Evolutionary conservation across 2,888 invertebrate genomes (phyloP), one percentile per base, ranked within the genome.

Genomic region (Drosophila buzzatii): DNA sequence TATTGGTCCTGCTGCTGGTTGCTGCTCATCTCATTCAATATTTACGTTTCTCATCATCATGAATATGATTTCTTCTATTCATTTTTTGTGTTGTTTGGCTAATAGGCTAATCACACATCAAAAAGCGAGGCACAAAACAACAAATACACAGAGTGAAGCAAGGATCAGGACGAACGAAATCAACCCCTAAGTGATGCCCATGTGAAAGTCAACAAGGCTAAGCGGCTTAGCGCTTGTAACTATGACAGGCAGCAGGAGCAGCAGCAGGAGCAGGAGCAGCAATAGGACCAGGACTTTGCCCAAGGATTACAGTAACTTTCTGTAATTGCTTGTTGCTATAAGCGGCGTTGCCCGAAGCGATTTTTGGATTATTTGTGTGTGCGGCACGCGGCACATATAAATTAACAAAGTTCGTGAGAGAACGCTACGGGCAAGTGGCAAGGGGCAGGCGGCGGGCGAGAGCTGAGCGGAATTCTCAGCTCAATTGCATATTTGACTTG

Each of bases 171-270:
- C 51, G 39, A 58, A 58, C 20, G 65, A 52, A 51, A 72, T 51
- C 79, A 72, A 81, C 86, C 86, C 89, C 84, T 86, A 87, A 89
- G 89, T 89, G 86, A 68, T 69, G 83, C 42, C 69, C 87, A 91
- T 91, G 91, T 87, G 92, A 92, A 91, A 91, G 91, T 91, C 92
- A 91, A 92, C 92, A 92, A 85, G 85, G 84, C 84, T 92, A 91
- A 91, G 91, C 91, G 82, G 91, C 90, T 91, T 91, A 91, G 73
- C 82, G 89, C 90, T 89, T 91, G 91, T 91, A 84, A 86, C 77
- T 79, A 75, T 81, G 86, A 81, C 79, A 74, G 82, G 66, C 64
- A 76, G 74, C 86, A 76, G 78, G 53, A 65, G 23, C 37, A 56
- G 45, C 59, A 64, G 61, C 4, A 53, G 45, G 55, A 64, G 58